Percentiles rank a stretch among this genome's conserved stretches.
Conservation (phyloP, 2,797 vertebrate genomes). For the Gallinago nigripennis region DNA sequence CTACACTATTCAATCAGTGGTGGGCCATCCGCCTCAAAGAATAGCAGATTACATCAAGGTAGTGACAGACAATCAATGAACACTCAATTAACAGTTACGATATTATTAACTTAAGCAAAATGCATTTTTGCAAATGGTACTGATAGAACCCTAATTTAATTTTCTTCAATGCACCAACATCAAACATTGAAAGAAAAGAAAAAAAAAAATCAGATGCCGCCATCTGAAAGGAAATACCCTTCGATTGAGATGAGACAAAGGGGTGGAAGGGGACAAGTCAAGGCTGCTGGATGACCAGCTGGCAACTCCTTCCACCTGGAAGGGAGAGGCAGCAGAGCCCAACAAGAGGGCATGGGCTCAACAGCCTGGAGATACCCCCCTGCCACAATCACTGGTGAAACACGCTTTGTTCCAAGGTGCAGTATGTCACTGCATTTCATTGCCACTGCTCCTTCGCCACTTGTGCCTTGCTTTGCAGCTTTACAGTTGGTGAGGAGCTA, state of each 20-base stretch:
- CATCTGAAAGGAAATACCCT: background rate
- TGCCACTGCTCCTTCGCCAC: background rate
- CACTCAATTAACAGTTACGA: constrained; percentile 69
- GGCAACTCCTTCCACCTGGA: background rate
- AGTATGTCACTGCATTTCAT: accelerated
- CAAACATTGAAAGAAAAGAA: background rate
- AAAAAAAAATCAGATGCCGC: background rate
- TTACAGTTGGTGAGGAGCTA: background rate
- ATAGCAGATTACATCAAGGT: constrained; percentile 46
- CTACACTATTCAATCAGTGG: background rate
- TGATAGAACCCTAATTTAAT: background rate
- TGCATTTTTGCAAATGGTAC: background rate
- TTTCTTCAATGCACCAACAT: background rate
- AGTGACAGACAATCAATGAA: constrained; percentile 66
- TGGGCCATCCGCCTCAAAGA: background rate
- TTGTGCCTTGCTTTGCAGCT: background rate
- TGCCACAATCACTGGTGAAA: accelerated
- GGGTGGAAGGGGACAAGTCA: background rate
- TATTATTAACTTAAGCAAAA: constrained; percentile 69
- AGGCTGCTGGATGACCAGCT: background rate
- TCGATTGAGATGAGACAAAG: accelerated
- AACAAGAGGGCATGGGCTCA: no score
- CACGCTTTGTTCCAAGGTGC: background rate
- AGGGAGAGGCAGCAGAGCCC: background rate
- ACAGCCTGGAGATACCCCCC: background rate